These are phyloP conservation scores for Rhinogobius similis DNA, from an alignment of 2,113 vertebrate species.

Conservation along the genomic window DNA sequence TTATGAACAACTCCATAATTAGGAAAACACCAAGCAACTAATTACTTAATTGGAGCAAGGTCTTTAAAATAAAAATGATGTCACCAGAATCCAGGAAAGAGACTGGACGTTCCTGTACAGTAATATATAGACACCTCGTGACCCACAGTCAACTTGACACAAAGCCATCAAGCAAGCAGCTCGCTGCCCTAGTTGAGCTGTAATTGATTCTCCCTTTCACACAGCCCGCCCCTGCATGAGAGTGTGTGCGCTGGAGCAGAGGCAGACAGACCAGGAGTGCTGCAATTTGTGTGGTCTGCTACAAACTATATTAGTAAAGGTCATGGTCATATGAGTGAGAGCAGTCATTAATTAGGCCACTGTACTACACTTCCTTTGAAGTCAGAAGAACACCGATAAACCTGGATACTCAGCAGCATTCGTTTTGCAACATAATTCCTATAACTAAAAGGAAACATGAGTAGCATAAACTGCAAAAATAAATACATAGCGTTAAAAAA, in stretches of 20 bases:
- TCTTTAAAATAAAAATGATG: slow-evolving; percentile 80
- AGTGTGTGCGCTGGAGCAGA: slow-evolving; percentile 16
- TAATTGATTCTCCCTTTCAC: slow-evolving; percentile 71
- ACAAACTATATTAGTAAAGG: slow-evolving; percentile 71
- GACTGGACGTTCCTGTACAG: slow-evolving; percentile 54
- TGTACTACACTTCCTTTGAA: slow-evolving; percentile 68
- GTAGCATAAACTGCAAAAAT: not conserved
- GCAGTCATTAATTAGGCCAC: slow-evolving; percentile 74
- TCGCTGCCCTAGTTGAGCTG: slow-evolving; percentile 52
- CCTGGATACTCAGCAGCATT: slow-evolving; percentile 76
- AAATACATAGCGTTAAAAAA: too few relatives aligned
- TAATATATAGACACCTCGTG: slow-evolving; percentile 33
- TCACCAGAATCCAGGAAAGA: slow-evolving; percentile 73
- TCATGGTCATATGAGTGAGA: slow-evolving; percentile 57
- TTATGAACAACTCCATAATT: slow-evolving; percentile 78
- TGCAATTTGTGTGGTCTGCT: slow-evolving; percentile 61
- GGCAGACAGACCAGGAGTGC: slow-evolving; percentile 20
- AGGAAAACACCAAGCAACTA: slow-evolving; percentile 76
- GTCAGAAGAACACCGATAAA: slow-evolving; percentile 82
- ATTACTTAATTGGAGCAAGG: slow-evolving; percentile 81
- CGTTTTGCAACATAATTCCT: slow-evolving; percentile 7
- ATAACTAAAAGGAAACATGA: not conserved
- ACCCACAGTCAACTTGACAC: slow-evolving; percentile 65
- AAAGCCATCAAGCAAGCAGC: slow-evolving; percentile 62
- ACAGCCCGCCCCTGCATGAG: slow-evolving; percentile 32